These are phyloP conservation scores for Ramphastos sulfuratus DNA, from an alignment of 2,113 vertebrate species.

Conservation along the genomic window DNA sequence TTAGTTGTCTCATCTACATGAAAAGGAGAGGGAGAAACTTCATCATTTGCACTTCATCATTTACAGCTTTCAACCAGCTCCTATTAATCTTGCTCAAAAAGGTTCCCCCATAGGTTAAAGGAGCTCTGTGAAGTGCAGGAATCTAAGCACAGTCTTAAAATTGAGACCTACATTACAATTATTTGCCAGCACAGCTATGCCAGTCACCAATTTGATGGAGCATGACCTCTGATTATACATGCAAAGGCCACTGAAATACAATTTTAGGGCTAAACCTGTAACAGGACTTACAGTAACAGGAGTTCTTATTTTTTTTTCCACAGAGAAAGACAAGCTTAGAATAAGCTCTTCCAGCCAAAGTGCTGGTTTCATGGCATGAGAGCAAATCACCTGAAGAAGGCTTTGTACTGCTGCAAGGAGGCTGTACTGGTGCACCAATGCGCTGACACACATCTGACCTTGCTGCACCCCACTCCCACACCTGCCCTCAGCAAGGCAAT, in stretches of 20 bases:
- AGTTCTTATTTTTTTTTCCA: background rate
- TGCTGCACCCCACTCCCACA: background rate
- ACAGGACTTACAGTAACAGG: background rate
- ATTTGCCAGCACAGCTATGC: background rate
- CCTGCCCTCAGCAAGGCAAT: accelerated
- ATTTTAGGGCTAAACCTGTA: background rate
- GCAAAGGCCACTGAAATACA: background rate
- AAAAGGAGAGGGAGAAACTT: background rate
- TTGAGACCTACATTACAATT: background rate
- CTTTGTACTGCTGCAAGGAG: background rate
- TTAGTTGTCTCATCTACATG: background rate
- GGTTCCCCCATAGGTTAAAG: too few species aligned
- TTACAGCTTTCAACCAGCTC: background rate
- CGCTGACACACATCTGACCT: background rate
- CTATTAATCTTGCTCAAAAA: background rate
- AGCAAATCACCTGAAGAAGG: background rate
- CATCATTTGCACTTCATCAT: background rate
- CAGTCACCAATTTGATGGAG: background rate
- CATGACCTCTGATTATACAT: background rate
- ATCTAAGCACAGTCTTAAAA: background rate
- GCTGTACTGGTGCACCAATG: background rate
- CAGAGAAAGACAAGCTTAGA: background rate
- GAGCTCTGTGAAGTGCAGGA: background rate
- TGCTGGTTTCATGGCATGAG: accelerated
- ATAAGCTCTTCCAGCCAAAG: background rate